A percentile compares a stretch with the other conserved stretches of the same genome.
Evolutionary conservation across 2,888 invertebrate species (phyloP).

Genomic region (Subacronicta megacephala): DNA sequence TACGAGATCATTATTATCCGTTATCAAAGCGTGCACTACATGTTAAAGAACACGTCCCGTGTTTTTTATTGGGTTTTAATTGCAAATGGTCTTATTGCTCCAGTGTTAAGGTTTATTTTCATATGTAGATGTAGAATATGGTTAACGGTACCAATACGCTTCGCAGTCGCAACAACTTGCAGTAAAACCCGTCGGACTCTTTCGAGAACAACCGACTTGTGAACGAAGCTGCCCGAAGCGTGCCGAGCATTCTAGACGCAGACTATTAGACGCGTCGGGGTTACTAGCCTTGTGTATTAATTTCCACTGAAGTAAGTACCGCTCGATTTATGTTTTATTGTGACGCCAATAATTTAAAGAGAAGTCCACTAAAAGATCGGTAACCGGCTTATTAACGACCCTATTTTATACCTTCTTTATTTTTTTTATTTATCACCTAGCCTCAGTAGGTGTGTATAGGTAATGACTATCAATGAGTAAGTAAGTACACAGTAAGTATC

Average conservation of each 20-base stretch:
- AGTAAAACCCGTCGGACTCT: constrained; percentile 1
- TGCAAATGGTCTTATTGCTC: neutral
- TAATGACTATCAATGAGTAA: no score
- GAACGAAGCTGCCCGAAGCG: constrained; percentile 39
- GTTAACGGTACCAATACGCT: constrained; percentile 10
- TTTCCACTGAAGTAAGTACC: constrained; percentile 14
- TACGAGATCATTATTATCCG: no score
- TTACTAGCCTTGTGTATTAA: constrained; percentile 34
- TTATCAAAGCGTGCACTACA: neutral
- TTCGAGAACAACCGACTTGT: constrained; percentile 20
- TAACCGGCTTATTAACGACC: no score
- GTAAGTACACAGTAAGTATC: no score
- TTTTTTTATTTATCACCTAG: no score
- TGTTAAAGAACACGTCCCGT: constrained; percentile 1
- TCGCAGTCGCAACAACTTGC: neutral
- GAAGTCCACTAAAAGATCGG: no score
- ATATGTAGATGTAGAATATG: constrained; percentile 10
- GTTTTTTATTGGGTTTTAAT: constrained; percentile 1
- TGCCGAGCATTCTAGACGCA: constrained; percentile 43
- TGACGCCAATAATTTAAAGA: no score
- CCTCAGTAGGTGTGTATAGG: no score
- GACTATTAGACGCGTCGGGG: constrained; percentile 13
- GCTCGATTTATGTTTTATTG: no score
- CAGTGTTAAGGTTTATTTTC: constrained; percentile 26
- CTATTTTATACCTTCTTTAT: no score